phyloP scores from a whole-genome alignment of 2,888 invertebrate genomes.

The Cerastis rubricosa region DNA sequence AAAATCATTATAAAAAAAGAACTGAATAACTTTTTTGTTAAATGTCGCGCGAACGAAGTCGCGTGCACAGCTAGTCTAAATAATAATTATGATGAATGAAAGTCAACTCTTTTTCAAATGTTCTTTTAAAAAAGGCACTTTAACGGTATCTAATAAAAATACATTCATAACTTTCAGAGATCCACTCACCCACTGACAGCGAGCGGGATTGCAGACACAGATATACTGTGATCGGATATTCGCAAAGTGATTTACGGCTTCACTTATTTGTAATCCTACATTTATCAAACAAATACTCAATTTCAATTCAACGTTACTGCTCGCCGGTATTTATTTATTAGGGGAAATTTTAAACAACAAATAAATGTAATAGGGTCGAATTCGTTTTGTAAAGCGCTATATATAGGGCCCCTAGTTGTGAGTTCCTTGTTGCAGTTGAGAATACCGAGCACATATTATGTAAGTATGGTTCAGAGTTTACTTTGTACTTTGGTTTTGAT shows the following conservation, averaged over 20 bases:
- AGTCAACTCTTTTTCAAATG: neutral
- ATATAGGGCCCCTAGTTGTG: neutral
- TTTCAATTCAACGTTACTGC: conserved; percentile 48
- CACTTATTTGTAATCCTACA: conserved; percentile 43
- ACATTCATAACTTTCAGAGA: conserved; percentile 16
- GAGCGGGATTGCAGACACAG: conserved; percentile 19
- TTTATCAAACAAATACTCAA: conserved; percentile 52
- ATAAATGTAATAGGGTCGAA: conserved; percentile 47
- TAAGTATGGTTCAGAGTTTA: neutral
- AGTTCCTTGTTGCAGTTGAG: neutral
- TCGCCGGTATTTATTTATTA: conserved; percentile 46
- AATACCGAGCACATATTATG: neutral
- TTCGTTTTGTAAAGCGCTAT: conserved; percentile 41
- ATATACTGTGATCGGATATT: conserved; percentile 50
- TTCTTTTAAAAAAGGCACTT: neutral
- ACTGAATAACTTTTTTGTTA: too few species aligned
- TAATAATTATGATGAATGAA: neutral
- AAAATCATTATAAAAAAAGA: too few species aligned
- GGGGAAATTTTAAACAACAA: conserved; percentile 52
- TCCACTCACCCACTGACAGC: conserved; percentile 4
- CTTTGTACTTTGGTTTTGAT: neutral
- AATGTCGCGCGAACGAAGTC: too few species aligned
- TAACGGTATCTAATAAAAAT: conserved; percentile 1
- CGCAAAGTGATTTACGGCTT: conserved; percentile 48
- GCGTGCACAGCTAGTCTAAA: too few species aligned